A percentile compares a stretch with the other conserved stretches of the same genome.
Conservation (phyloP, 2,888 invertebrate genomes). For the Amphipyra berbera region DNA sequence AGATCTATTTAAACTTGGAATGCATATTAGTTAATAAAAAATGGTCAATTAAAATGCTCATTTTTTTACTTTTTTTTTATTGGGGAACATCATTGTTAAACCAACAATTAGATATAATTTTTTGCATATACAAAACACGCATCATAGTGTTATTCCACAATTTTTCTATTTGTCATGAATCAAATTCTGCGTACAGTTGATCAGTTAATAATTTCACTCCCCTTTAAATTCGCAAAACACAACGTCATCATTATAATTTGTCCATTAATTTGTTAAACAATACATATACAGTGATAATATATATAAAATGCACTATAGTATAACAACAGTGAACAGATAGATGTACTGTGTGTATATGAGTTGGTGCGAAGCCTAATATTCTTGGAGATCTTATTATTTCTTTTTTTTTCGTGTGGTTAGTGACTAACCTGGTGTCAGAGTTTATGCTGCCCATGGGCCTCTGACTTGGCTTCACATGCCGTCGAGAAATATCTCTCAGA, state of each 20-base stretch:
- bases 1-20: background rate
- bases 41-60: too few relatives aligned
- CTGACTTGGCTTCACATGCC: too few relatives aligned
- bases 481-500: too few relatives aligned
- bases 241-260: conserved; percentile 68
- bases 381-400: background rate
- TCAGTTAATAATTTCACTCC: conserved; percentile 65
- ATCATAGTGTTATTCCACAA: conserved; percentile 24
- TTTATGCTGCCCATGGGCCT: too few relatives aligned
- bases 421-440: too few relatives aligned
- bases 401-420: too few relatives aligned
- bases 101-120: background rate
- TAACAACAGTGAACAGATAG: conserved; percentile 70
- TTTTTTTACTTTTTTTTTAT: too few relatives aligned
- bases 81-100: too few relatives aligned
- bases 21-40: too few relatives aligned
- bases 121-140: background rate
- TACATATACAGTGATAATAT: conserved; percentile 65
- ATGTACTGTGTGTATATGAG: conserved; percentile 22
- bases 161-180: conserved; percentile 8
- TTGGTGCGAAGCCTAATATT: conserved; percentile 29
- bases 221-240: conserved; percentile 78
- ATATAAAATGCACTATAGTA: conserved; percentile 69
- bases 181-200: conserved; percentile 9
- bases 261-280: conserved; percentile 65